Percentiles rank a stretch among this genome's conserved stretches.
These are phyloP conservation scores for Acrossocheilus wenchowensis DNA, from an alignment of 2,797 vertebrate species.

Conservation along the genomic window DNA sequence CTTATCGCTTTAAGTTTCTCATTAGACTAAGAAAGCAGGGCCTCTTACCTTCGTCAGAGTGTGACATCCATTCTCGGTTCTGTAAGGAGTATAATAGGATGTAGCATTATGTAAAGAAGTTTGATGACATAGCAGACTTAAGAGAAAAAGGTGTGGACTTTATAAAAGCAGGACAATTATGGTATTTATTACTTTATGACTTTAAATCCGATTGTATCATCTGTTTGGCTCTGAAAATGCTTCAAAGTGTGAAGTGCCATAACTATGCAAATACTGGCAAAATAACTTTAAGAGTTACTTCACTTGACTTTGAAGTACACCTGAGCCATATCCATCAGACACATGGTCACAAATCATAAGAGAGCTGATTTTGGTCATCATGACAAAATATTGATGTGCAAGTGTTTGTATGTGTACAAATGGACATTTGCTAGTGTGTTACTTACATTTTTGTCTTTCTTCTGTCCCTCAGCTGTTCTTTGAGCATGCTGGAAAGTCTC, in stretches of 20 bases:
- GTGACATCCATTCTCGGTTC: slow-evolving; percentile 79
- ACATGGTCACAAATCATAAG: not conserved
- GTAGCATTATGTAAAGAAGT: not conserved
- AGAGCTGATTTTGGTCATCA: not conserved
- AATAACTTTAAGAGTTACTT: not conserved
- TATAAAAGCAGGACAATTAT: slow-evolving; percentile 10
- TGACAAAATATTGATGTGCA: not conserved
- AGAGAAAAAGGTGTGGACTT: not conserved
- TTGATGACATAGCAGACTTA: not conserved
- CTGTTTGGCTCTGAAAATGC: not conserved
- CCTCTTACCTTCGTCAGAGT: slow-evolving; percentile 74
- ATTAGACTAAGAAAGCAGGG: slow-evolving; percentile 16
- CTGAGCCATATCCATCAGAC: not conserved
- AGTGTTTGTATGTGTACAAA: not conserved
- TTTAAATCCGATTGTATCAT: not conserved
- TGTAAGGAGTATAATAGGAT: slow-evolving; percentile 59
- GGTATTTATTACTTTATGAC: not conserved
- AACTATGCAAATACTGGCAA: not conserved
- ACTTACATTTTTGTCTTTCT: slow-evolving; percentile 78
- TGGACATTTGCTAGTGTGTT: not conserved
- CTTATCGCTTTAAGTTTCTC: slow-evolving; percentile 42
- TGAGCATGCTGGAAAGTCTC: slow-evolving; percentile 79
- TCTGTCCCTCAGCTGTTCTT: slow-evolving; percentile 85
- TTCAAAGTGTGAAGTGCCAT: not conserved
- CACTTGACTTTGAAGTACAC: not conserved